These are phyloP conservation scores for Erebia palarica DNA, from an alignment of 2,888 invertebrate species.

Conservation along the genomic window DNA sequence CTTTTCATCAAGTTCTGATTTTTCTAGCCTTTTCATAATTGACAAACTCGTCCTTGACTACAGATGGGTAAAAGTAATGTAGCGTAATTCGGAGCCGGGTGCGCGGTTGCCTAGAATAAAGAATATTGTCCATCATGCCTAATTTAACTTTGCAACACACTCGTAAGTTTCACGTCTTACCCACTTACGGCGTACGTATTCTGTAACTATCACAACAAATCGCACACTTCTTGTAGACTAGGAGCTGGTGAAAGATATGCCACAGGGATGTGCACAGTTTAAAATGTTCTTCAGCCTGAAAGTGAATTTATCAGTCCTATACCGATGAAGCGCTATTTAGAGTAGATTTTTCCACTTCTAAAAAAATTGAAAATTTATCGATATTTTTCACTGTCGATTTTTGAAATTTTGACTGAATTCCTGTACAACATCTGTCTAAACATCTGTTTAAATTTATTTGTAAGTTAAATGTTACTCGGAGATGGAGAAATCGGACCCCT, in stretches of 20 bases:
- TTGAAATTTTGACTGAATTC: too few relatives aligned
- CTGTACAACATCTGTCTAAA: too few relatives aligned
- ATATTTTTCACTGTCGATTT: too few relatives aligned
- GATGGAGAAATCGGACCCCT: too few relatives aligned
- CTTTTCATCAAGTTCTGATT: background rate
- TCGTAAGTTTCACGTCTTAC: conserved; percentile 16
- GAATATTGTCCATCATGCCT: conserved; percentile 8
- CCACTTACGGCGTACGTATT: conserved; percentile 18
- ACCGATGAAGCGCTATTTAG: too few relatives aligned
- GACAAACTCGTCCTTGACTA: background rate
- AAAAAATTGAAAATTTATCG: too few relatives aligned
- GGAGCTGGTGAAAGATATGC: background rate
- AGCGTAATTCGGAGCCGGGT: background rate
- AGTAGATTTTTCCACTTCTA: too few relatives aligned
- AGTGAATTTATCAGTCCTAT: too few relatives aligned
- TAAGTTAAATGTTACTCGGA: too few relatives aligned
- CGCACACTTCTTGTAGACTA: conserved; percentile 4
- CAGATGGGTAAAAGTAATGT: background rate
- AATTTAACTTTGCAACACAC: conserved; percentile 23
- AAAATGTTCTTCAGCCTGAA: background rate
- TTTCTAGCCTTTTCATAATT: background rate
- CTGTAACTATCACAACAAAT: conserved; percentile 24
- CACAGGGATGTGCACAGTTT: background rate
- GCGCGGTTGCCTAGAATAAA: background rate
- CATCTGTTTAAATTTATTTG: too few relatives aligned